Conservation (phyloP, 2,888 invertebrate genomes). For the Andricus quercusramuli region DNA sequence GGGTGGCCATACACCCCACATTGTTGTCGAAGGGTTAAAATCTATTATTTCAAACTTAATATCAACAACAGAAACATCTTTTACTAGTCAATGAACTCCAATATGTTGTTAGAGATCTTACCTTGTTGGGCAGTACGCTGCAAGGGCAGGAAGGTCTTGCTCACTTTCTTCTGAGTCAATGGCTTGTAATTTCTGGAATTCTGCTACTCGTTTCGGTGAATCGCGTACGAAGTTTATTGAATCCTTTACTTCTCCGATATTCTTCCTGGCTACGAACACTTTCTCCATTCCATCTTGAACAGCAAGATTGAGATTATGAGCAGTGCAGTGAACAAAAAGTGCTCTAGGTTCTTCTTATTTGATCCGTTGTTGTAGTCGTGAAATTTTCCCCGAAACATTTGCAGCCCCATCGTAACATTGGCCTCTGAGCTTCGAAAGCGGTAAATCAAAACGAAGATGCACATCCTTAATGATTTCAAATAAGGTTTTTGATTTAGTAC, state of each 20-base stretch:
- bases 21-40: no score
- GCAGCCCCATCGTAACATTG: no score
- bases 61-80: no score
- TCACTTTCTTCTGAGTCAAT: not conserved
- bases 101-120: not conserved
- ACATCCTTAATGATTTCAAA: no score
- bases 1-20: no score
- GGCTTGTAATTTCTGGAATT: conserved; percentile 16
- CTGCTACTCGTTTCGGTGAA: conserved; percentile 30
- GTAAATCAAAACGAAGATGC: no score
- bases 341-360: conserved; percentile 54
- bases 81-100: no score
- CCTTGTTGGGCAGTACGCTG: conserved; percentile 45
- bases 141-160: conserved; percentile 34
- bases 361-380: not conserved
- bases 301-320: conserved; percentile 45
- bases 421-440: no score
- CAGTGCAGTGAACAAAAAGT: conserved; percentile 57
- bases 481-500: no score
- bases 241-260: conserved; percentile 46
- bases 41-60: not conserved
- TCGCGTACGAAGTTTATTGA: conserved; percentile 37
- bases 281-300: not conserved
- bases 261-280: conserved; percentile 48
- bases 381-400: no score